Conservation (phyloP, 2,797 vertebrate genomes). For the Cuculus canorus region DNA sequence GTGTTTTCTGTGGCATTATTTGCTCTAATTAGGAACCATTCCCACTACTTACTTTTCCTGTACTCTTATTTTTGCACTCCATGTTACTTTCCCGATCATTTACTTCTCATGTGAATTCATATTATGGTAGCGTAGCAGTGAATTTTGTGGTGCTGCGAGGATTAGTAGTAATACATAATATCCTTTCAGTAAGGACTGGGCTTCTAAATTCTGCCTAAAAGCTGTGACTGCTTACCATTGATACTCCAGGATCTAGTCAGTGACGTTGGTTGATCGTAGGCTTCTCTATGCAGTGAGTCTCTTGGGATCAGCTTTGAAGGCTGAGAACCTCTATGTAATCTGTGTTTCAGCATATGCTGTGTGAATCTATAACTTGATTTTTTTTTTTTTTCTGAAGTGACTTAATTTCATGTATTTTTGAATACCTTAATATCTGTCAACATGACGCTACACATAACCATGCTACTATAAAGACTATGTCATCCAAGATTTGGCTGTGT, state of each 20-base stretch:
- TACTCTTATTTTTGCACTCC: neutral
- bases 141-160: neutral
- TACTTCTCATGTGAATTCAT: neutral
- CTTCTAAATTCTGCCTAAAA: neutral
- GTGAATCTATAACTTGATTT: neutral
- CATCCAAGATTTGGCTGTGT: neutral
- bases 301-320: neutral
- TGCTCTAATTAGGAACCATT: constrained; percentile 19
- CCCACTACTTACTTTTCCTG: neutral
- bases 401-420: neutral
- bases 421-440: neutral
- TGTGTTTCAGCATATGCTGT: neutral
- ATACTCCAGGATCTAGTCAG: neutral
- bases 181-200: neutral
- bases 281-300: neutral
- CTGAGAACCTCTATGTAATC: neutral
- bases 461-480: neutral
- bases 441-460: neutral
- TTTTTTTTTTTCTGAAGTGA: neutral
- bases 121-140: neutral
- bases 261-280: neutral
- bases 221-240: neutral
- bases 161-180: neutral
- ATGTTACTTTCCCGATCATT: neutral
- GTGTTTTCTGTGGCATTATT: neutral